Evolutionary conservation across 2,888 invertebrate genomes (phyloP).

Genomic region (Rhingia campestris): DNA sequence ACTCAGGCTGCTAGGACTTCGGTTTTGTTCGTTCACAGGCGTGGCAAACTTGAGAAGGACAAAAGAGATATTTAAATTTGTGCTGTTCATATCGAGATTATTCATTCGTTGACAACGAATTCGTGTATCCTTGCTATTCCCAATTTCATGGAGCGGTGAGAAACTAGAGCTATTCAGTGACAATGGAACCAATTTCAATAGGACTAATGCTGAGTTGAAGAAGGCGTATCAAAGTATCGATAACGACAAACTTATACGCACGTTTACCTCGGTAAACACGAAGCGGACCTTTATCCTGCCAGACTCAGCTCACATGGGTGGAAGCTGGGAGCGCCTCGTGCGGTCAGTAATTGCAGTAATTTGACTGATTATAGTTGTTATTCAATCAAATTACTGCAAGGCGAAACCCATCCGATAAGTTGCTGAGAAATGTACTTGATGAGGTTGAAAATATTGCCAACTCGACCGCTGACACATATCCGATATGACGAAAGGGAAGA

Average conservation of each 20-base stretch:
- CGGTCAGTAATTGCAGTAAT: conserved; percentile 34
- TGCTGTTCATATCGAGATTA: conserved; percentile 66
- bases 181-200: conserved; percentile 39
- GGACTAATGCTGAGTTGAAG: conserved; percentile 1
- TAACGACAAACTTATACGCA: neutral
- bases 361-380: too few species aligned
- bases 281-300: too few species aligned
- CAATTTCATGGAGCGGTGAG: conserved; percentile 64
- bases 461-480: conserved; percentile 53
- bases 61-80: conserved; percentile 58
- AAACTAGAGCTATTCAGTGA: conserved; percentile 31
- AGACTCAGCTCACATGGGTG: conserved; percentile 70
- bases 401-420: conserved; percentile 35
- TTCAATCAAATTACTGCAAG: conserved; percentile 10
- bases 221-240: conserved; percentile 9
- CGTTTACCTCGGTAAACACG: conserved; percentile 16
- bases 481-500: conserved; percentile 41
- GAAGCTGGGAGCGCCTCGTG: conserved; percentile 55
- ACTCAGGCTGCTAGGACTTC: conserved; percentile 8
- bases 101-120: conserved; percentile 53
- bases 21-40: conserved; percentile 35
- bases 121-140: conserved; percentile 64
- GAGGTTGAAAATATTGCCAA: conserved; percentile 45
- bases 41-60: conserved; percentile 29
- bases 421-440: conserved; percentile 44